phyloP scores from a whole-genome alignment of 2,888 invertebrate species.

The Taphrorychus bicolor region DNA sequence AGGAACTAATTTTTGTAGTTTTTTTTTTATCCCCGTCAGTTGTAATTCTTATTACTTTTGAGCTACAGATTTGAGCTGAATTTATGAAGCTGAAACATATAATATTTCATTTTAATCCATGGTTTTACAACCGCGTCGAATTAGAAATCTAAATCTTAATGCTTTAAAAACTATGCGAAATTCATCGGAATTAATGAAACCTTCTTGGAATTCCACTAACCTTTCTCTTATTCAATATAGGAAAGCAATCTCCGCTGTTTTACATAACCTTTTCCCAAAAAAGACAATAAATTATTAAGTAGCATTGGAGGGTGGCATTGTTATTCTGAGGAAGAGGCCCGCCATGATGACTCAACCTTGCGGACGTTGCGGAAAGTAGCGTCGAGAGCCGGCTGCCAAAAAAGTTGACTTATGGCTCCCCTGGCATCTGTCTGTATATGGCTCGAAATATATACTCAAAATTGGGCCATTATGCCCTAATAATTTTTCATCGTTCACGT shows the following conservation, averaged over 20 bases:
- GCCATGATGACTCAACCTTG: conserved; percentile 7
- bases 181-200: background rate
- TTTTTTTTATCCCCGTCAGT: no score
- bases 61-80: no score
- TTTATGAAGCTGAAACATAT: no score
- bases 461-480: conserved; percentile 9
- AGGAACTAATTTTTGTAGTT: no score
- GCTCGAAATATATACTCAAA: conserved; percentile 9
- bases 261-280: background rate
- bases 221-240: background rate
- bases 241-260: background rate
- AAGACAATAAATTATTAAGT: background rate
- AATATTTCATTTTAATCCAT: no score
- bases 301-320: background rate
- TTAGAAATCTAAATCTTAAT: no score
- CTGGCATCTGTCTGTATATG: conserved; percentile 12
- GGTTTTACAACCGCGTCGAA: no score
- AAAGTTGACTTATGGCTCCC: conserved; percentile 12
- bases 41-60: no score
- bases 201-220: background rate
- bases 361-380: conserved; percentile 5
- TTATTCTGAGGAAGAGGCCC: background rate
- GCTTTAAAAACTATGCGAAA: no score
- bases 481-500: conserved; percentile 20
- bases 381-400: conserved; percentile 9